Percentiles rank a stretch among this genome's conserved stretches.
Conservation (phyloP, 2,797 vertebrate species). For the Galaxias olidus region DNA sequence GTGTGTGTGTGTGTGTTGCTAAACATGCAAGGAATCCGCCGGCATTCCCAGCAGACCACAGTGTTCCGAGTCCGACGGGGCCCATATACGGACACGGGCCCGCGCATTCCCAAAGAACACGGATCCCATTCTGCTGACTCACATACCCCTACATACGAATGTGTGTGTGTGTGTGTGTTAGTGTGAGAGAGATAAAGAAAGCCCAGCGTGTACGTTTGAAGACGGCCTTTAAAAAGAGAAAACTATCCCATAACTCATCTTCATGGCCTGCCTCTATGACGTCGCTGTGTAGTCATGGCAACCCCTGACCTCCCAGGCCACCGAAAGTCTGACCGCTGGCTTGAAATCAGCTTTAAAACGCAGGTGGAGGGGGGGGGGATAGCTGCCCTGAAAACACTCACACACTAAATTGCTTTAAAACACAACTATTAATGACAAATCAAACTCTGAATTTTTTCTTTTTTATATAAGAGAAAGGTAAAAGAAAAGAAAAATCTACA, state of each 20-base stretch:
- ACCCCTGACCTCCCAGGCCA: constrained; percentile 53
- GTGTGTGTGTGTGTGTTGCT: constrained; percentile 21
- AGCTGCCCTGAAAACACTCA: neutral
- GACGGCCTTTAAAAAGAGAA: no score
- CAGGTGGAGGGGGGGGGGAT: neutral
- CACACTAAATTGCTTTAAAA: no score
- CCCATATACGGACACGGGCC: constrained; percentile 70
- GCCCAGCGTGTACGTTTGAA: no score
- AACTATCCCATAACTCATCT: constrained; percentile 63
- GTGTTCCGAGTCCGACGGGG: constrained; percentile 39
- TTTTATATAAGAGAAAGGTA: no score
- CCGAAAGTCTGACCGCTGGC: constrained; percentile 35
- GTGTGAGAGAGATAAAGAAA: neutral
- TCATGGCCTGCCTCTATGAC: constrained; percentile 42
- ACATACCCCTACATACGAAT: constrained; percentile 28
- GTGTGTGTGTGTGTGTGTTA: constrained; percentile 6
- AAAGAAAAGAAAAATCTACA: no score
- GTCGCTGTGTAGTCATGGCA: constrained; percentile 51
- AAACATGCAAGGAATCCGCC: constrained; percentile 74
- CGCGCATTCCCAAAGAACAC: constrained; percentile 22
- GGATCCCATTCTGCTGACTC: constrained; percentile 51
- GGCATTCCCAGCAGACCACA: constrained; percentile 66
- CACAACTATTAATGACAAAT: no score
- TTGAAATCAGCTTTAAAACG: neutral
- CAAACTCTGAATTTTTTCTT: no score